phyloP scores from a whole-genome alignment of 2,113 vertebrate genomes.

The Orientallactaga bullata region DNA sequence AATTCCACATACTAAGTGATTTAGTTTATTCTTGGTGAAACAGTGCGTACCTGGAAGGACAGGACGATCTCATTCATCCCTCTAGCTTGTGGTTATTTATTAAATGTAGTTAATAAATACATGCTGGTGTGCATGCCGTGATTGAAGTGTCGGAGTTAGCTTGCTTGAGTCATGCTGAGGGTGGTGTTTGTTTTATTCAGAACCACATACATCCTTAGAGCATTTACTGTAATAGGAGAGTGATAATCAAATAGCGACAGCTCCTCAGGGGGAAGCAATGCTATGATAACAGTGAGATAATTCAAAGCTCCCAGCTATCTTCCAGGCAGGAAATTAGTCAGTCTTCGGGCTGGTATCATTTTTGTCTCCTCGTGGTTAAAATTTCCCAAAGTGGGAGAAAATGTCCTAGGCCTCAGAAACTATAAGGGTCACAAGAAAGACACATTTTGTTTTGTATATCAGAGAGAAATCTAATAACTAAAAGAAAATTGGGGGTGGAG shows the following conservation, averaged over 20 bases:
- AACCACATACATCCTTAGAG: not conserved
- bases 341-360: not conserved
- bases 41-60: not conserved
- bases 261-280: not conserved
- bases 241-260: slow-evolving; percentile 13
- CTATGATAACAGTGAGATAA: not conserved
- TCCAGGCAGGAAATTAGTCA: not conserved
- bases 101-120: not conserved
- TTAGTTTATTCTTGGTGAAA: not conserved
- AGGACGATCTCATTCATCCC: not conserved
- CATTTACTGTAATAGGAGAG: not conserved
- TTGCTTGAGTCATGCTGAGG: slow-evolving; percentile 20
- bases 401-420: slow-evolving; percentile 1
- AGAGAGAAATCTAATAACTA: slow-evolving; percentile 22
- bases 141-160: not conserved
- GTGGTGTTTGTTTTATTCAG: not conserved
- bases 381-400: slow-evolving; percentile 38
- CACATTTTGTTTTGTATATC: slow-evolving; percentile 20
- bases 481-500: not conserved
- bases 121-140: not conserved
- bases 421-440: slow-evolving; percentile 3
- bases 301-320: not conserved
- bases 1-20: not conserved
- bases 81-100: not conserved
- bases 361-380: slow-evolving; percentile 28